These are phyloP conservation scores for Microhierax caerulescens DNA, from an alignment of 2,797 vertebrate genomes.

Conservation along the genomic window DNA sequence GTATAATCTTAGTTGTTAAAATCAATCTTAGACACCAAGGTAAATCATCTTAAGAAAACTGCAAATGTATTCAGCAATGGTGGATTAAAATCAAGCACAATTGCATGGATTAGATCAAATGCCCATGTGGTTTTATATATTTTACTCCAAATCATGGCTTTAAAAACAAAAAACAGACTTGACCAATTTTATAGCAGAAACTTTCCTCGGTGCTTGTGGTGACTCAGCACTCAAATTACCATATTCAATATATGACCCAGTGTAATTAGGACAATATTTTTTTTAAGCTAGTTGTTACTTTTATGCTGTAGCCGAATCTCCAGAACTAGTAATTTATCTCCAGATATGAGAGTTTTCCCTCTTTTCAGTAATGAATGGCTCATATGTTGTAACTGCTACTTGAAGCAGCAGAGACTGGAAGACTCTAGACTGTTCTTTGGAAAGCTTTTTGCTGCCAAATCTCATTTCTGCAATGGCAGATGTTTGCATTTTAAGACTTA, in stretches of 20 bases:
- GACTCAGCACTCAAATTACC: slow-evolving; percentile 44
- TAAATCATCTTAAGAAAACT: not conserved
- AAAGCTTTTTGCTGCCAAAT: not conserved
- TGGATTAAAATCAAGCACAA: not conserved
- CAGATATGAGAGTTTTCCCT: not conserved
- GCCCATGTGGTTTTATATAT: not conserved
- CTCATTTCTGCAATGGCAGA: not conserved
- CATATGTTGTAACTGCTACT: not conserved
- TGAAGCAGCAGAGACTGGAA: not conserved
- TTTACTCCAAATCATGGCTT: not conserved
- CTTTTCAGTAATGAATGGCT: not conserved
- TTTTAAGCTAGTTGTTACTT: slow-evolving; percentile 29
- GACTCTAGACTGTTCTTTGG: not conserved
- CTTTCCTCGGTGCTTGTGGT: not conserved
- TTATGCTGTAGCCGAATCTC: not conserved
- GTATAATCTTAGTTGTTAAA: not conserved
- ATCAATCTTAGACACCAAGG: not conserved
- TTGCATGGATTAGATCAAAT: not conserved
- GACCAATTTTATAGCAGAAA: not conserved
- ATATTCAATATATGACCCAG: not conserved
- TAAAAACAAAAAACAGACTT: not conserved
- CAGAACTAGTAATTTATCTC: not conserved
- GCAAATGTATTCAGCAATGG: not conserved
- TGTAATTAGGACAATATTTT: slow-evolving; percentile 28
- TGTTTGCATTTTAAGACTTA: not conserved